These are phyloP conservation scores for Eulemur rufifrons DNA, from an alignment of 2,113 vertebrate genomes.

Conservation along the genomic window DNA sequence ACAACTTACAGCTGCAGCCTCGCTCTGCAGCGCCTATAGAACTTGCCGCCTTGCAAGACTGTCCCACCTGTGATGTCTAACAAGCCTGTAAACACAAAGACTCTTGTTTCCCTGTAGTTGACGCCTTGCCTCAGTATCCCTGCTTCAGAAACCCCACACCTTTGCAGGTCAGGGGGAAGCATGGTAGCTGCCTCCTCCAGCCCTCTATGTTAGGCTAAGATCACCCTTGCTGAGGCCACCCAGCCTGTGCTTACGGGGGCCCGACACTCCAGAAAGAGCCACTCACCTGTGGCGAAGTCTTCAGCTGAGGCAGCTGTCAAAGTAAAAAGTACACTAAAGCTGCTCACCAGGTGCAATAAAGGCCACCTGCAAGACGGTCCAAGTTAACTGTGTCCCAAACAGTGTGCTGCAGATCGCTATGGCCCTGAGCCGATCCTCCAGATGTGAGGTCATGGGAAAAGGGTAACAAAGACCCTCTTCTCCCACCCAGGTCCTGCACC, in stretches of 20 bases:
- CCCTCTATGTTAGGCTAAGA: neutral
- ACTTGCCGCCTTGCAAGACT: neutral
- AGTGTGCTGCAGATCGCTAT: fast-evolving
- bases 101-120: neutral
- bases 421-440: neutral
- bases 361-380: neutral
- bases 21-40: fast-evolving
- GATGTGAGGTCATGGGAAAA: neutral
- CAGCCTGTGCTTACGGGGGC: neutral
- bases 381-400: neutral
- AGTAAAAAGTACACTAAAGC: neutral
- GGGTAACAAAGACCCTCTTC: neutral
- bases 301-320: neutral
- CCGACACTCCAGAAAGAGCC: neutral
- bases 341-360: too few species aligned
- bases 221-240: neutral
- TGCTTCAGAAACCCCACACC: neutral
- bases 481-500: neutral
- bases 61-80: neutral
- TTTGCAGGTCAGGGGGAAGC: neutral
- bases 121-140: neutral
- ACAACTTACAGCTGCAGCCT: neutral
- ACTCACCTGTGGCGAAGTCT: neutral
- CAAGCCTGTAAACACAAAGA: neutral
- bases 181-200: neutral